Percentiles rank a stretch among this genome's conserved stretches.
These are phyloP conservation scores for Rhynchotus rufescens DNA, from an alignment of 2,797 vertebrate genomes.

Conservation along the genomic window DNA sequence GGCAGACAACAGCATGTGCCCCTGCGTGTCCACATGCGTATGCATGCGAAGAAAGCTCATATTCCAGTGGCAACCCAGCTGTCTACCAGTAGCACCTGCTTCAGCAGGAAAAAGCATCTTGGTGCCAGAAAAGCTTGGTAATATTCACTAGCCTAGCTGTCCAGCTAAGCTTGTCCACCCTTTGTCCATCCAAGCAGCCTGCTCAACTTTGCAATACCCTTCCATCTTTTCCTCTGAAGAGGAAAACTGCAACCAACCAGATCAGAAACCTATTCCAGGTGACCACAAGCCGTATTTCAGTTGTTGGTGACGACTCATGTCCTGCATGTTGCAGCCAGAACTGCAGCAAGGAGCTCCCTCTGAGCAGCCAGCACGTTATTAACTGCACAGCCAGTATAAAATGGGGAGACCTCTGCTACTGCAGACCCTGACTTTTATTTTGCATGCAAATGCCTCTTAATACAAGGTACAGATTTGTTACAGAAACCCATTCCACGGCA, in stretches of 20 bases:
- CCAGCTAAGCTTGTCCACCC: not conserved
- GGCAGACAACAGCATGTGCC: not conserved
- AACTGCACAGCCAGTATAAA: not conserved
- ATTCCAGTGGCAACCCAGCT: not conserved
- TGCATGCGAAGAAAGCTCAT: not conserved
- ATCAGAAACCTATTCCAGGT: not conserved
- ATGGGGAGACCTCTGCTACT: not conserved
- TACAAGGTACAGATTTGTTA: not conserved
- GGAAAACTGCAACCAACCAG: not conserved
- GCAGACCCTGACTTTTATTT: not conserved
- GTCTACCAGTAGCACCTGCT: not conserved
- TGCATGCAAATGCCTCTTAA: not conserved
- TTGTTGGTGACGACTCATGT: not conserved
- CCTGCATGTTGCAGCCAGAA: not conserved
- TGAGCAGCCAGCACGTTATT: not conserved
- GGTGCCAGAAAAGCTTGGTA: not conserved
- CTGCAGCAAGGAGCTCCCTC: not conserved
- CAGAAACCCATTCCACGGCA: not conserved
- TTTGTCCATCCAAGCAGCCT: not conserved
- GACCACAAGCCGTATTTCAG: not conserved
- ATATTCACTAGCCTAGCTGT: accelerated
- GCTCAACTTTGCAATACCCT: not conserved
- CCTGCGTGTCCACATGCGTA: not conserved
- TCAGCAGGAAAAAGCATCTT: not conserved
- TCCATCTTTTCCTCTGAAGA: not conserved